Conservation (phyloP, 2,113 vertebrate genomes). For the Gopherus evgoodei region DNA sequence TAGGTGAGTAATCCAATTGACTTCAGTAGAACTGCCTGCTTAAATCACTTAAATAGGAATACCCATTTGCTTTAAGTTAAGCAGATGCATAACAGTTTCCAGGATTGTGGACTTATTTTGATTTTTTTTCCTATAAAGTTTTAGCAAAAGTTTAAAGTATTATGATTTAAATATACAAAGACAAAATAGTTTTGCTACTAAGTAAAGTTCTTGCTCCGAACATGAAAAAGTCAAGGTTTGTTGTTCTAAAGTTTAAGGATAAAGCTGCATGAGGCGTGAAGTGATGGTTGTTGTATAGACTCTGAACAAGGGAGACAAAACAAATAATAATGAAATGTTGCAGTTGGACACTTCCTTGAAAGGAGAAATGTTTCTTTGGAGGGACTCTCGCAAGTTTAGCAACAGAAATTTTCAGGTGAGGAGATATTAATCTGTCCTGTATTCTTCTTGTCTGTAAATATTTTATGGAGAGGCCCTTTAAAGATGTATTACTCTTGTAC, state of each 20-base stretch:
- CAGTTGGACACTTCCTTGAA: neutral
- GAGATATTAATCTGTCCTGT: neutral
- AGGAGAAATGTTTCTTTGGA: neutral
- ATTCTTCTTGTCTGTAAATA: neutral
- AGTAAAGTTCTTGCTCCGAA: neutral
- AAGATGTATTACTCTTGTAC: neutral
- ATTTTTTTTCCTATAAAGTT: neutral
- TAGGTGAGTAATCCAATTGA: neutral
- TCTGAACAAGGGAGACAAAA: neutral
- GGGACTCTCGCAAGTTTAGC: neutral
- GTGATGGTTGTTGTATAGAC: neutral
- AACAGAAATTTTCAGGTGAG: neutral
- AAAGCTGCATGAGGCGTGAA: neutral
- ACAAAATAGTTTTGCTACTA: neutral
- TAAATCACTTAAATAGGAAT: conserved; percentile 35
- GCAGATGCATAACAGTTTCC: neutral
- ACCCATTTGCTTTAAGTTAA: conserved; percentile 21
- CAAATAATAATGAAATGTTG: fast-evolving
- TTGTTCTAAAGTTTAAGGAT: neutral
- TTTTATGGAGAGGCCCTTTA: neutral
- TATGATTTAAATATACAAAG: neutral
- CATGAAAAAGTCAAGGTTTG: neutral
- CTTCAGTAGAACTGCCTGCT: neutral
- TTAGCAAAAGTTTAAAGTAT: neutral
- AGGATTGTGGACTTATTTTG: neutral